Percentiles rank a stretch among this genome's conserved stretches.
These are phyloP conservation scores for Muschampia plurimacula DNA, from an alignment of 2,888 invertebrate species.

Conservation along the genomic window DNA sequence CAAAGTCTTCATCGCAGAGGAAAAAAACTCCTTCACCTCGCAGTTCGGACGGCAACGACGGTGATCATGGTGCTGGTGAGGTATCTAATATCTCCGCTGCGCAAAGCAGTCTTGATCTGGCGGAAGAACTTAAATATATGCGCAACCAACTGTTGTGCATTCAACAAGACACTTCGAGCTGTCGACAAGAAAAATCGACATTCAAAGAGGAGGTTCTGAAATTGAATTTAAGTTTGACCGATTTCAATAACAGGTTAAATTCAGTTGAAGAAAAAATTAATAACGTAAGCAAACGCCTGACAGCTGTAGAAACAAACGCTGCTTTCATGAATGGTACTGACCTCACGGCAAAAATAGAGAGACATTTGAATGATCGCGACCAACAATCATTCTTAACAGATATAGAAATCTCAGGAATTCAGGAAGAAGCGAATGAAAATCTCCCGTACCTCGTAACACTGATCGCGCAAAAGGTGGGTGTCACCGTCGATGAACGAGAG, in stretches of 20 bases:
- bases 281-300: neutral
- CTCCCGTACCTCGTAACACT: neutral
- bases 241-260: neutral
- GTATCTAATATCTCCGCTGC: neutral
- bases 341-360: neutral
- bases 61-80: too few species aligned
- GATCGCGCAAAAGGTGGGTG: neutral
- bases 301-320: neutral
- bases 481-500: neutral
- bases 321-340: neutral
- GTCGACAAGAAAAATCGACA: neutral
- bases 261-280: neutral
- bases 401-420: neutral
- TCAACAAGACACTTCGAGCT: neutral
- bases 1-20: neutral
- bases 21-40: neutral
- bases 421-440: neutral
- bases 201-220: slow-evolving; percentile 11
- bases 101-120: neutral
- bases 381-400: neutral
- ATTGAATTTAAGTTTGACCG: neutral
- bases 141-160: neutral
- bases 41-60: neutral
- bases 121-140: neutral
- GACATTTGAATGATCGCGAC: neutral